phyloP scores from a whole-genome alignment of 2,888 invertebrate species.

The Micoletzkya japonica region DNA sequence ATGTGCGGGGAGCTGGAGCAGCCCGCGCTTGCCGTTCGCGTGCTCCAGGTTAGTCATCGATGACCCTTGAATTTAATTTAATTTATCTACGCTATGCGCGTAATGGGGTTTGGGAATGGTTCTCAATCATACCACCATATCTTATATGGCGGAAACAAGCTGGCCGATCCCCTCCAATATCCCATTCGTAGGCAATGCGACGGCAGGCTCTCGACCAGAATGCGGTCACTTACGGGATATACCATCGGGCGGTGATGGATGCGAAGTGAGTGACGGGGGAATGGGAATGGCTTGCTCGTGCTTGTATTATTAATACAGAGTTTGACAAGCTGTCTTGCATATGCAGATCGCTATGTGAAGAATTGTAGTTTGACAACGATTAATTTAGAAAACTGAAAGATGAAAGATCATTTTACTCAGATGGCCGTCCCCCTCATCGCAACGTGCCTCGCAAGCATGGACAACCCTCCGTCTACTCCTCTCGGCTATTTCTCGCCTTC shows the following conservation, averaged over 20 bases:
- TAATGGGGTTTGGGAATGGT: too few relatives aligned
- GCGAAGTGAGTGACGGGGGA: constrained; percentile 78
- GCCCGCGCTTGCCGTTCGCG: constrained; percentile 89
- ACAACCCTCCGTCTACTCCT: constrained; percentile 89
- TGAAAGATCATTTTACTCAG: constrained; percentile 6
- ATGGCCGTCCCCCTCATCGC: constrained; percentile 75
- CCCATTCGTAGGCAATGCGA: constrained; percentile 77
- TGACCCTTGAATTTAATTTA: not conserved
- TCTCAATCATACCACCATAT: too few relatives aligned
- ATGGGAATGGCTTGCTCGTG: constrained; percentile 63
- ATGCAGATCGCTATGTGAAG: too few relatives aligned
- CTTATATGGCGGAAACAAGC: too few relatives aligned
- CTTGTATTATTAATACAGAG: too few relatives aligned
- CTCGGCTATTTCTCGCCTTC: constrained; percentile 84
- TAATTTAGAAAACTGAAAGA: too few relatives aligned
- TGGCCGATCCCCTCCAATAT: constrained; percentile 24
- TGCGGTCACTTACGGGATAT: constrained; percentile 92
- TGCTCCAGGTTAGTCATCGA: constrained; percentile 55
- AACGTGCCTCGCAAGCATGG: constrained; percentile 85
- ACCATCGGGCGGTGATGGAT: constrained; percentile 82
- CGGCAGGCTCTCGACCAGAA: constrained; percentile 90
- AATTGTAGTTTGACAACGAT: too few relatives aligned
- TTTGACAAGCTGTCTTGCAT: too few relatives aligned
- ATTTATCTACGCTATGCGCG: too few relatives aligned
- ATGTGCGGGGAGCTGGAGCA: constrained; percentile 87